Evolutionary conservation across 2,888 invertebrate species (phyloP).

Genomic region (Latrodectus hesperus): DNA sequence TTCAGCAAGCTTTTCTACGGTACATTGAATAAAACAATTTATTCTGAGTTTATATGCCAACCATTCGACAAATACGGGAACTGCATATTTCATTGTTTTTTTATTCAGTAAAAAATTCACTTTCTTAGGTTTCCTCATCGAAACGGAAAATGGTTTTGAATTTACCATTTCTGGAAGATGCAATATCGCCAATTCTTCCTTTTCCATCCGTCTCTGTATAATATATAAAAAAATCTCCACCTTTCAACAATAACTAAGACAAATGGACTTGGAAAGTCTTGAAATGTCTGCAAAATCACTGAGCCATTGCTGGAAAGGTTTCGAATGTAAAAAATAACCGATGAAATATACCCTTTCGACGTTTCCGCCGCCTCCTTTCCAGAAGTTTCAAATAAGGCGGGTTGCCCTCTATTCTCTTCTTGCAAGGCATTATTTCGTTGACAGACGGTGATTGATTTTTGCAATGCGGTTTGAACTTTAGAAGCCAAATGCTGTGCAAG

Average conservation of each 20-base stretch:
- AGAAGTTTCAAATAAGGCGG: slow-evolving; percentile 52
- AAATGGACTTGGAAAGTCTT: slow-evolving; percentile 39
- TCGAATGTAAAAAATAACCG: slow-evolving; percentile 43
- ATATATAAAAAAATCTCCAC: slow-evolving; percentile 13
- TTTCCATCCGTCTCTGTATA: not conserved
- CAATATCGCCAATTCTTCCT: slow-evolving; percentile 12
- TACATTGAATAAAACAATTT: too few species aligned
- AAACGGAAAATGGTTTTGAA: slow-evolving; percentile 15
- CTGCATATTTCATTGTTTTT: not conserved
- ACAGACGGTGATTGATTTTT: slow-evolving; percentile 30
- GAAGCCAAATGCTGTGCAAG: slow-evolving; percentile 17
- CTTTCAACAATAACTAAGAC: slow-evolving; percentile 58
- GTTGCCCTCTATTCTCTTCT: slow-evolving; percentile 16
- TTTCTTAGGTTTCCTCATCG: not conserved
- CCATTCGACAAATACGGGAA: too few species aligned
- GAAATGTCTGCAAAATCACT: slow-evolving; percentile 42
- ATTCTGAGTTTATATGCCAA: too few species aligned
- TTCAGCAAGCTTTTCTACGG: too few species aligned
- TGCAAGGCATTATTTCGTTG: slow-evolving; percentile 39
- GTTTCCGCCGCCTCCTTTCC: slow-evolving; percentile 5
- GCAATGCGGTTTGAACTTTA: slow-evolving; percentile 14
- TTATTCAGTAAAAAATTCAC: slow-evolving; percentile 4
- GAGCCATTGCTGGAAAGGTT: slow-evolving; percentile 20
- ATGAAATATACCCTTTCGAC: slow-evolving; percentile 46
- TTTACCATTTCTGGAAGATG: slow-evolving; percentile 8